phyloP scores from a whole-genome alignment of 2,888 invertebrate genomes.

The Acanthacorydalis orientalis region DNA sequence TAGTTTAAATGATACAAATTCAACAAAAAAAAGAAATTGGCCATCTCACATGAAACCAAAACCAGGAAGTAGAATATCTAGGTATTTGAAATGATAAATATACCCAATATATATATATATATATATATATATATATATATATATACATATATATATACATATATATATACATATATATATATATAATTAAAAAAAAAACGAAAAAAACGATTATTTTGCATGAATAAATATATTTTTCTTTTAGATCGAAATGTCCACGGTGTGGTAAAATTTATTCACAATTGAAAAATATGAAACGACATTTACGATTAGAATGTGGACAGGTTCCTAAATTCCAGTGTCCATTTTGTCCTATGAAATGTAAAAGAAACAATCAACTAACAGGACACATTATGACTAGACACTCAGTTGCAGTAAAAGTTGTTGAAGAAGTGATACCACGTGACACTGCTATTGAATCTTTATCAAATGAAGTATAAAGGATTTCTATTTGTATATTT shows the following conservation, averaged over 20 bases:
- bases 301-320: conserved; percentile 24
- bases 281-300: conserved; percentile 16
- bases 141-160: too few relatives aligned
- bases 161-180: too few relatives aligned
- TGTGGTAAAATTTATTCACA: conserved; percentile 5
- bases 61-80: neutral
- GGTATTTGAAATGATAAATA: neutral
- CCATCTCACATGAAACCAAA: conserved; percentile 5
- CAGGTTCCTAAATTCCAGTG: conserved; percentile 19
- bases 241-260: conserved; percentile 3
- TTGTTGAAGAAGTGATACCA: neutral
- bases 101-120: neutral
- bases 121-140: too few relatives aligned
- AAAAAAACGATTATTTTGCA: too few relatives aligned
- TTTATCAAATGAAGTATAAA: too few relatives aligned
- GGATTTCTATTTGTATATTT: too few relatives aligned
- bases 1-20: too few relatives aligned
- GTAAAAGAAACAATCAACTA: conserved; percentile 13
- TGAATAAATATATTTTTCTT: too few relatives aligned
- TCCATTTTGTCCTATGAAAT: conserved; percentile 9
- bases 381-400: conserved; percentile 11
- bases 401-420: conserved; percentile 6
- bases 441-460: too few relatives aligned
- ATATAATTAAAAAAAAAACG: too few relatives aligned
- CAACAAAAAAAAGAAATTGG: neutral